A percentile compares a stretch with the other conserved stretches of the same genome.
phyloP scores from a whole-genome alignment of 2,797 vertebrate species.

The Coregonus ussuriensis region DNA sequence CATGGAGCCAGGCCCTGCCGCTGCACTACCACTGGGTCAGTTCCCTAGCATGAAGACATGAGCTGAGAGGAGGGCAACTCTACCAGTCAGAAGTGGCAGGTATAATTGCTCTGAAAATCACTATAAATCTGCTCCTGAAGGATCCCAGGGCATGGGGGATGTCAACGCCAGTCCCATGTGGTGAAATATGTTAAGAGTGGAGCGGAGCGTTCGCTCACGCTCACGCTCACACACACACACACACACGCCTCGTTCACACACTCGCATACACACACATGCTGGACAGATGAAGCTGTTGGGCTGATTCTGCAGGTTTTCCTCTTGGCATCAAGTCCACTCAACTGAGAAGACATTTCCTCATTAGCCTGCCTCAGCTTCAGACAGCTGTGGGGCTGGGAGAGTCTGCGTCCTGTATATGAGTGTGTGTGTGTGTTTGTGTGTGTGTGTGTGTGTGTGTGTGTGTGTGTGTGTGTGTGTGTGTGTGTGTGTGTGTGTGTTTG shows the following conservation, averaged over 20 bases:
- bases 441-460: constrained; percentile 8
- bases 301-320: constrained; percentile 79
- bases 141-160: constrained; percentile 68
- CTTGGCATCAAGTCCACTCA: constrained; percentile 76
- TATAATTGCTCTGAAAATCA: constrained; percentile 83
- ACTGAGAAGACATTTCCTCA: constrained; percentile 79
- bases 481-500: constrained; percentile 26
- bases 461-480: constrained; percentile 10
- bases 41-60: constrained; percentile 71
- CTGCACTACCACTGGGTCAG: constrained; percentile 45
- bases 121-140: constrained; percentile 78
- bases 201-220: constrained; percentile 35
- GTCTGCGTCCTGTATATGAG: constrained; percentile 47
- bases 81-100: constrained; percentile 77
- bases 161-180: constrained; percentile 70
- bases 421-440: constrained; percentile 13
- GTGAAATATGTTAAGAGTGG: constrained; percentile 73
- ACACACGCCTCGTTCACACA: constrained; percentile 13
- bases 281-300: constrained; percentile 74
- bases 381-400: constrained; percentile 74
- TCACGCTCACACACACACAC: constrained; percentile 13
- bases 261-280: constrained; percentile 44
- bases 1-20: constrained; percentile 38
- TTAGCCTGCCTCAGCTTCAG: constrained; percentile 75
- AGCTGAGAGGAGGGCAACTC: constrained; percentile 68